These are phyloP conservation scores for Solenodon paradoxus DNA, from an alignment of 2,113 vertebrate species.

Conservation along the genomic window DNA sequence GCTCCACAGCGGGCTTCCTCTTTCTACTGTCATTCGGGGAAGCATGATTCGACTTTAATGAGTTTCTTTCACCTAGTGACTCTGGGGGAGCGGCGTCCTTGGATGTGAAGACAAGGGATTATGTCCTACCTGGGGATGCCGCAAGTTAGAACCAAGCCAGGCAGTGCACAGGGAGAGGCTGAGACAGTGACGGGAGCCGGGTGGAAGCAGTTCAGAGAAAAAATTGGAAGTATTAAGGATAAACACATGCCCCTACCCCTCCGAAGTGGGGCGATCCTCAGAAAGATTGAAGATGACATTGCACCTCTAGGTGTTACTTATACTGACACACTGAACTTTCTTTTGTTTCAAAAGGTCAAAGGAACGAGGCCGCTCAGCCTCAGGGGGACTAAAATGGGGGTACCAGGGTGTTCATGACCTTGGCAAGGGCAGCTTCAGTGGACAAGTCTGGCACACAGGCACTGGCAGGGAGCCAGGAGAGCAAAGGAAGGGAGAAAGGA, in stretches of 20 bases:
- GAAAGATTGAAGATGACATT: neutral
- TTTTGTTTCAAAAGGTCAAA: neutral
- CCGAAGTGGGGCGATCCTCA: neutral
- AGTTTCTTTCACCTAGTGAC: neutral
- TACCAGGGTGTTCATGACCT: neutral
- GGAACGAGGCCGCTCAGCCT: neutral
- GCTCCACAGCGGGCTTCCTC: no score
- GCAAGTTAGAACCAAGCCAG: neutral
- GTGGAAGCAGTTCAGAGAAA: neutral
- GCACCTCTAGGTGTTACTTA: neutral
- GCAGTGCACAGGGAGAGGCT: neutral
- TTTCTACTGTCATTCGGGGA: neutral
- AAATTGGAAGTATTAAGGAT: neutral
- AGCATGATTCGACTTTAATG: neutral
- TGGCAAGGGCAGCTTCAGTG: neutral
- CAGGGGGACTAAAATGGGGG: neutral
- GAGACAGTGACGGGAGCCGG: neutral
- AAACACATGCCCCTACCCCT: neutral
- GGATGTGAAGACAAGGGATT: neutral
- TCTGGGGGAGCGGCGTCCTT: neutral
- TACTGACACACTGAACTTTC: no score
- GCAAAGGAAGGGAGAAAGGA: neutral
- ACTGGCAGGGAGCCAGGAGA: neutral
- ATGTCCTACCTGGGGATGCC: neutral
- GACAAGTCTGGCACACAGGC: neutral